Evolutionary conservation across 2,888 invertebrate genomes (phyloP), one percentile per base, ranked within the genome.

Genomic region (Lordiphosa andalusiaca): DNA sequence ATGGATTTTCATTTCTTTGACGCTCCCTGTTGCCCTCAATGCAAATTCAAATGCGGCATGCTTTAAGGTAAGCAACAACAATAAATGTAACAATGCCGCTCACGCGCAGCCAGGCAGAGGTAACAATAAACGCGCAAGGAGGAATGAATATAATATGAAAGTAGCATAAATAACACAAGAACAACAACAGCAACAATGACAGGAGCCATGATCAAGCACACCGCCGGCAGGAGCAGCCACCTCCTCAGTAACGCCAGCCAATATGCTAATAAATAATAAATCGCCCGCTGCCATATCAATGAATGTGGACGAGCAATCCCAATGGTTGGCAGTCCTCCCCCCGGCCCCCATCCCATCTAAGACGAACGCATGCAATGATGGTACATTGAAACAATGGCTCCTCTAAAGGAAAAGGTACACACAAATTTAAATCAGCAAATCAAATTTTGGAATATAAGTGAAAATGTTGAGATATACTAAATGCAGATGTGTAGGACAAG

Each of bases 181-280:
- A 56, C 12, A 53, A 53, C 52, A 61, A 60, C 41, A 69, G 63
- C 47, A 67, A 66, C 41, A 77, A 55, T 21, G 52, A 39, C 25
- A 60, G 59, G 35, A 63, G 36, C 23, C 41, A 36, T n/a, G 57
- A 53, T 49, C 49, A 65, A 54, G 52, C 64, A 51, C 25, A 63
- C 58, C 51, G n/a, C 58, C 51, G n/a, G 39, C 56, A 58, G 39
- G 51, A 19, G 12, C 39, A 40, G 41, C 49, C 33, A 36, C 35
- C 56, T 40, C 49, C 48, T 44, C 5, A n/a, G n/a, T 21, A 16
- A 4, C 19, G 49, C 39, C 69, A 69, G 58, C 67, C 75, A 73
- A 82, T 84, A 78, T 82, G 68, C 69, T 82, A 84, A 80, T 80
- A 80, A 80, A 80, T 80, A 80, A 80, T 80, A 80, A 75, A 80